These are phyloP conservation scores for Dryobotodes eremita DNA, from an alignment of 2,888 invertebrate species.

Conservation along the genomic window DNA sequence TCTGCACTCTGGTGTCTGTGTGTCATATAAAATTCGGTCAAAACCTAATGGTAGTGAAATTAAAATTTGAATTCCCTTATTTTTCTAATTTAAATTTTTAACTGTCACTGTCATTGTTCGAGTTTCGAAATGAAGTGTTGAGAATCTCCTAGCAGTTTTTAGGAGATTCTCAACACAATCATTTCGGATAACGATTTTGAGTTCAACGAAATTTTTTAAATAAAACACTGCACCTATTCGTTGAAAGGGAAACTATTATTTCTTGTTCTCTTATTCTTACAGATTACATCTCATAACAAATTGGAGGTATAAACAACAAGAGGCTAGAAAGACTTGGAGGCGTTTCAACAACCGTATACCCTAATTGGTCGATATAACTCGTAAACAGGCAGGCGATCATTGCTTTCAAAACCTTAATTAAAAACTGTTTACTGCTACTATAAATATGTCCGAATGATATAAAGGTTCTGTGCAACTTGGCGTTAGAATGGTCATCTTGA, in stretches of 20 bases:
- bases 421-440: constrained; percentile 86
- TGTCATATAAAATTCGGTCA: neutral
- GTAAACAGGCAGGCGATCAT: constrained; percentile 77
- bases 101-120: neutral
- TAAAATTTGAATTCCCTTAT: neutral
- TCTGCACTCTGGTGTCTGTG: neutral
- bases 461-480: constrained; percentile 69
- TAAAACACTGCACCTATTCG: neutral
- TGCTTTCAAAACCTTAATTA: constrained; percentile 88
- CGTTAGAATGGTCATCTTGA: constrained; percentile 69
- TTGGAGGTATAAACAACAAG: constrained; percentile 51
- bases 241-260: neutral
- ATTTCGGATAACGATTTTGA: no score
- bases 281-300: constrained; percentile 6
- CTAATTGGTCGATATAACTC: constrained; percentile 71
- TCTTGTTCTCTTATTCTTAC: constrained; percentile 6
- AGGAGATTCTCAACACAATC: no score
- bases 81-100: neutral
- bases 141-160: neutral
- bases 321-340: constrained; percentile 29
- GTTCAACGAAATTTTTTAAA: neutral
- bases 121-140: neutral
- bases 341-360: constrained; percentile 49
- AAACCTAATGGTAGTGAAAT: neutral
- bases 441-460: constrained; percentile 85